phyloP scores from a whole-genome alignment of 2,797 vertebrate species.

The Potorous gilbertii region DNA sequence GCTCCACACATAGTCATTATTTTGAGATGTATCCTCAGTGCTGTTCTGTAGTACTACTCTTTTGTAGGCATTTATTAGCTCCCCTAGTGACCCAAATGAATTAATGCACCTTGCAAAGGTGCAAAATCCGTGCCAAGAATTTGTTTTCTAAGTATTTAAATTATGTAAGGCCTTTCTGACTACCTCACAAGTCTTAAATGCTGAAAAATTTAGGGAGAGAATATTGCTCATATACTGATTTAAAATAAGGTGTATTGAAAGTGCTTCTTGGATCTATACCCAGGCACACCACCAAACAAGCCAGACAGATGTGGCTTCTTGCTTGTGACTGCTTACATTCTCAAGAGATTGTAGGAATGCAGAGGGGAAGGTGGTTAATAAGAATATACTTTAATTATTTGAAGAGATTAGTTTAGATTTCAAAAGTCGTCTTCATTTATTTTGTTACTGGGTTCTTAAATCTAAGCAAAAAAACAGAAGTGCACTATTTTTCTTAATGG shows the following conservation, averaged over 20 bases:
- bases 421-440: constrained; percentile 37
- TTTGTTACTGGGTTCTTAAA: not conserved
- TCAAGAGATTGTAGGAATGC: constrained; percentile 23
- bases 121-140: not conserved
- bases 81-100: not conserved
- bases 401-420: constrained; percentile 31
- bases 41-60: not conserved
- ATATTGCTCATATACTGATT: constrained; percentile 26
- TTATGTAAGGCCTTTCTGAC: not conserved
- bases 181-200: constrained; percentile 59
- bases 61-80: not conserved
- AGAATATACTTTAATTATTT: constrained; percentile 23
- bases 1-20: not conserved
- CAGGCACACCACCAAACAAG: not conserved
- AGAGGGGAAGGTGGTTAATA: constrained; percentile 39
- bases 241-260: constrained; percentile 39
- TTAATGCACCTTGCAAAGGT: not conserved
- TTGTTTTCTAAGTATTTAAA: constrained; percentile 47
- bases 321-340: not conserved
- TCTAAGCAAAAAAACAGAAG: not conserved
- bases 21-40: not conserved
- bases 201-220: constrained; percentile 25
- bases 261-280: not conserved
- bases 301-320: not conserved
- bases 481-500: not conserved